Evolutionary conservation across 2,888 invertebrate genomes (phyloP).

Genomic region (Luperina nickerlii): DNA sequence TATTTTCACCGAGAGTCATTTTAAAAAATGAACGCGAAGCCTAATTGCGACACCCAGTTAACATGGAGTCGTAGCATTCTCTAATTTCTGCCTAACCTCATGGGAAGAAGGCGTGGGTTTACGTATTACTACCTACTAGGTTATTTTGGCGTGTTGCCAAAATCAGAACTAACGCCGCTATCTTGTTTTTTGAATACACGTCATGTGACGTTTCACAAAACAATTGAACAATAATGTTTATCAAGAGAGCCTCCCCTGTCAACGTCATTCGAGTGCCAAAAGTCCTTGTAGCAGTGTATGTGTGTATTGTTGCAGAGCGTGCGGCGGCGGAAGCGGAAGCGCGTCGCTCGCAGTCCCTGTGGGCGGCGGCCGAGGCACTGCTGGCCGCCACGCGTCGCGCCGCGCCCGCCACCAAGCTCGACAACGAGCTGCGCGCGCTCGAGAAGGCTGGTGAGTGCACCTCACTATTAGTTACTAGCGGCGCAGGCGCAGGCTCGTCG

Average conservation of each 20-base stretch:
- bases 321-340: slow-evolving; percentile 27
- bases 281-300: not conserved
- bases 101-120: not conserved
- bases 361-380: slow-evolving; percentile 98
- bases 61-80: not conserved
- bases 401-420: slow-evolving; percentile 88
- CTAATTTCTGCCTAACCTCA: not conserved
- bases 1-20: too few relatives aligned
- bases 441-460: slow-evolving; percentile 91
- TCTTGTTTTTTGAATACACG: not conserved
- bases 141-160: not conserved
- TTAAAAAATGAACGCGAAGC: too few relatives aligned
- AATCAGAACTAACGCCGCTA: not conserved
- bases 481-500: not conserved
- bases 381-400: slow-evolving; percentile 93
- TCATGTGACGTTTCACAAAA: not conserved
- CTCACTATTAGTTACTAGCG: not conserved
- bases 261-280: not conserved
- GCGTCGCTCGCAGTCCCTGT: slow-evolving; percentile 95
- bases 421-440: slow-evolving; percentile 94
- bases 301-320: slow-evolving; percentile 9
- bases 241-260: not conserved
- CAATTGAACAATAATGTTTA: not conserved
- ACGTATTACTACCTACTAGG: not conserved
- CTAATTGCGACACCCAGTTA: too few relatives aligned